Conservation (phyloP, 1,140 invertebrate species). For the Macrobrachium rosenbergii region DNA sequence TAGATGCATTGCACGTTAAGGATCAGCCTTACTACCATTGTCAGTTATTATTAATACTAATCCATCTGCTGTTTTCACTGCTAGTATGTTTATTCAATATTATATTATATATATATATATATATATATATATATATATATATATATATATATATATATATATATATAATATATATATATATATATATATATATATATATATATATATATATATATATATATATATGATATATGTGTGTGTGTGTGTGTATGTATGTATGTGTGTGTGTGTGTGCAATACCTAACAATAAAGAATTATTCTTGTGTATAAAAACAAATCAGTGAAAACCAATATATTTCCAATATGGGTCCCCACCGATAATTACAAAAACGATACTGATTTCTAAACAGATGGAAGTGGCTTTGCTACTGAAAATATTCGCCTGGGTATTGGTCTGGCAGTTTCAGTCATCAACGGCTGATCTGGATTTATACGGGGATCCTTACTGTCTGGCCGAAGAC, state of each 20-base stretch:
- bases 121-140: slow-evolving; percentile 44
- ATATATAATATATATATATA: slow-evolving; percentile 44
- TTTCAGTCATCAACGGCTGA: neutral
- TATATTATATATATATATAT: slow-evolving; percentile 26
- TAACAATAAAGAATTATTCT: neutral
- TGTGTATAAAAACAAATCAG: neutral
- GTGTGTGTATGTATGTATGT: slow-evolving; percentile 20
- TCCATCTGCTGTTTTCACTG: too few relatives aligned
- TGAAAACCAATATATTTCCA: neutral
- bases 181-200: slow-evolving; percentile 34
- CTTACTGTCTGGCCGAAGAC: slow-evolving; percentile 23
- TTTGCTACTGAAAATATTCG: neutral
- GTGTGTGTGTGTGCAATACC: slow-evolving; percentile 1
- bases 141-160: slow-evolving; percentile 38
- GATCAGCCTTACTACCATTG: too few relatives aligned
- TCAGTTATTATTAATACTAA: too few relatives aligned
- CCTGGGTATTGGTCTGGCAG: neutral
- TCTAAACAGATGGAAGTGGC: neutral
- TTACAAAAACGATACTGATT: too few relatives aligned
- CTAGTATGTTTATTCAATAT: neutral
- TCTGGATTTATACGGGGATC: too few relatives aligned
- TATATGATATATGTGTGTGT: slow-evolving; percentile 33
- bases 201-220: slow-evolving; percentile 40
- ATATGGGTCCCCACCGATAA: neutral
- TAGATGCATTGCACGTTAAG: too few relatives aligned